Evolutionary conservation across 2,888 invertebrate genomes (phyloP), one percentile per base, ranked within the genome.

Genomic region (Bombylius discolor): DNA sequence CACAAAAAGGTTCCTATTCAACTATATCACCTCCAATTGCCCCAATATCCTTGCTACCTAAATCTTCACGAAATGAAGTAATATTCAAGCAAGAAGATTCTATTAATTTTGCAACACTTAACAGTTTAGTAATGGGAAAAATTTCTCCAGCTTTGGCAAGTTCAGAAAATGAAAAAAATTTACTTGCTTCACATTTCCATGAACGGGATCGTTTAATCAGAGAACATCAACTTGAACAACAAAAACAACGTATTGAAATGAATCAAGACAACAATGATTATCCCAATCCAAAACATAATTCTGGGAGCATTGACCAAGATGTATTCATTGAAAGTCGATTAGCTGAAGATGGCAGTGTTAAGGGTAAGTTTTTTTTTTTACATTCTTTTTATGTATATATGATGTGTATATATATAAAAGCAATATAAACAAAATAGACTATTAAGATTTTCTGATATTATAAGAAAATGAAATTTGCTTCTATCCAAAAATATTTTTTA

Each of bases 121-220:
- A 49, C 47, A 56, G 53, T 57, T 51, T 54, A n/a, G 51, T 51
- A 48, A 45, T 42, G 39, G 14, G 23, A 23, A 31, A 23, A 5
- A 51, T 42, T 55, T 59, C 51, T 52, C 56, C 56, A 59, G 51
- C 56, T 56, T 55, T 49, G 54, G 58, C 44, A 59, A 61, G 51
- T 44, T 56, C 59, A 13, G 63, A 64, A 31, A 63, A 61, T 57
- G 71, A 67, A 59, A 66, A 73, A 56, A 69, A 69, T 61, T 61
- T 68, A 57, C 70, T 73, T 60, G 71, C 72, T 53, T 68, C 68
- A 59, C 73, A 71, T 60, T 72, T 72, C 60, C 71, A 73, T 63
- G 73, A 73, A 66, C 68, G 74, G 61, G 74, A 73, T 66, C 74
- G 74, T 58, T 70, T 70, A 60, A 73, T 73, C 66, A 67, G 70